phyloP scores from a whole-genome alignment of 92 coral and sea anemone species.

The Parazoanthus swiftii region DNA sequence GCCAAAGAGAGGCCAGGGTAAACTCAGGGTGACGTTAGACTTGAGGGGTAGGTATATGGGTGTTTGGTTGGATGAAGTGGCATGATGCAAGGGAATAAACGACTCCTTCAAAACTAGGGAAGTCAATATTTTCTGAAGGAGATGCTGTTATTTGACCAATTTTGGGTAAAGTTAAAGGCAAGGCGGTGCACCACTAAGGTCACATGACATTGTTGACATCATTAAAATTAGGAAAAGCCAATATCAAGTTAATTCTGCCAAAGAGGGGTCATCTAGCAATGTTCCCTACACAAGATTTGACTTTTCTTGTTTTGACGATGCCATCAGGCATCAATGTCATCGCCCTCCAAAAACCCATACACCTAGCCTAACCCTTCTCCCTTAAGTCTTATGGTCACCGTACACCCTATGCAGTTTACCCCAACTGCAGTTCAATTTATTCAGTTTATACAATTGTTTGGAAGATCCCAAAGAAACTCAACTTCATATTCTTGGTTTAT shows the following conservation, averaged over 20 bases:
- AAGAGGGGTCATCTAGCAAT: slow-evolving; percentile 8
- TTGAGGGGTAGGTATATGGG: slow-evolving; percentile 22
- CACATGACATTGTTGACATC: slow-evolving; percentile 38
- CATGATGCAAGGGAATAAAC: slow-evolving; percentile 22
- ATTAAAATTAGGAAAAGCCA: slow-evolving; percentile 29
- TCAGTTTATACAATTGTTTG: slow-evolving; percentile 15
- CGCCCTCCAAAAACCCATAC: not conserved
- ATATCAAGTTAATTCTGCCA: slow-evolving; percentile 23
- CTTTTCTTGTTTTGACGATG: slow-evolving; percentile 7
- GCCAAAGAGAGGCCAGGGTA: slow-evolving; percentile 32
- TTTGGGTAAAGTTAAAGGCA: slow-evolving; percentile 33
- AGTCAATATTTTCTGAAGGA: slow-evolving; percentile 27
- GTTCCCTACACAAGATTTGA: slow-evolving; percentile 26
- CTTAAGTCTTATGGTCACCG: slow-evolving; percentile 7
- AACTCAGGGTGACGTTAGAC: slow-evolving; percentile 25
- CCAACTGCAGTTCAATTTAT: slow-evolving; percentile 12
- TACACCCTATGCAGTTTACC: slow-evolving; percentile 21
- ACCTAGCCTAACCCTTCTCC: slow-evolving; percentile 22
- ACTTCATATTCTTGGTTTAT: slow-evolving; percentile 24
- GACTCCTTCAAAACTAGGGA: slow-evolving; percentile 27
- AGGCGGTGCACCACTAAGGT: slow-evolving; percentile 38
- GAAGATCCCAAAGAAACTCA: slow-evolving; percentile 27
- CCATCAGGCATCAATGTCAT: not conserved
- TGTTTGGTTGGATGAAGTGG: slow-evolving; percentile 17
- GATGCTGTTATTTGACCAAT: slow-evolving; percentile 28